These are phyloP conservation scores for Drosophila phalerata DNA, from an alignment of 2,888 invertebrate genomes.

Conservation along the genomic window DNA sequence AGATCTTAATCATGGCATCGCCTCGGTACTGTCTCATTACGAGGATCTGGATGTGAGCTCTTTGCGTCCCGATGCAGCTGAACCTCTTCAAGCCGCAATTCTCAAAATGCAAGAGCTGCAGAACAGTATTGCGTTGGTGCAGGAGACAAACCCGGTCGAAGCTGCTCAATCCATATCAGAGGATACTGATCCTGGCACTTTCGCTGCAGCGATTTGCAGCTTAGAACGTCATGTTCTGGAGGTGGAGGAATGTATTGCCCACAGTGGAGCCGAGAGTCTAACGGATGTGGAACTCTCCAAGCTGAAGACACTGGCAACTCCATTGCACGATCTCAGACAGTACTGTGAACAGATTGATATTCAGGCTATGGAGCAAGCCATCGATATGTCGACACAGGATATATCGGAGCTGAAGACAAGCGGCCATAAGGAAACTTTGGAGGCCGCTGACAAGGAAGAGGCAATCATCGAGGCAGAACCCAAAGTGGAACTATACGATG, in stretches of 20 bases:
- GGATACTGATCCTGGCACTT: constrained; percentile 74
- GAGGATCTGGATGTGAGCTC: constrained; percentile 72
- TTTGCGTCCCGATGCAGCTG: constrained; percentile 57
- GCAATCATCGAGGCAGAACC: constrained; percentile 44
- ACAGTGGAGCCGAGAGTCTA: constrained; percentile 65
- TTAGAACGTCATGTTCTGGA: constrained; percentile 81
- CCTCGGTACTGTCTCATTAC: constrained; percentile 77
- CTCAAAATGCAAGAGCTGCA: constrained; percentile 85
- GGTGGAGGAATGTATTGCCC: constrained; percentile 76
- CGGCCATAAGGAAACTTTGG: constrained; percentile 62
- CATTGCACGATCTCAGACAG: constrained; percentile 80
- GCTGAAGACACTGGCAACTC: constrained; percentile 72
- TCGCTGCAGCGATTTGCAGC: constrained; percentile 82
- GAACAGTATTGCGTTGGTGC: constrained; percentile 84
- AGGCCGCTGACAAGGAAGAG: constrained; percentile 36
- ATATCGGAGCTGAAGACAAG: constrained; percentile 87
- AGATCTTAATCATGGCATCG: constrained; percentile 79
- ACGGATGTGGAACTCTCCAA: constrained; percentile 64
- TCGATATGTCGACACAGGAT: constrained; percentile 87
- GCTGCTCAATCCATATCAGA: constrained; percentile 81
- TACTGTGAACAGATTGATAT: constrained; percentile 80
- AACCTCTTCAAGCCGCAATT: constrained; percentile 77
- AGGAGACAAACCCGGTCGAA: constrained; percentile 82
- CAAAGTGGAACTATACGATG: constrained; percentile 53
- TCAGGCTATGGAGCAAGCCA: constrained; percentile 85